These are phyloP conservation scores for Drosophila emarginata DNA, from an alignment of 2,888 invertebrate species.

Conservation along the genomic window DNA sequence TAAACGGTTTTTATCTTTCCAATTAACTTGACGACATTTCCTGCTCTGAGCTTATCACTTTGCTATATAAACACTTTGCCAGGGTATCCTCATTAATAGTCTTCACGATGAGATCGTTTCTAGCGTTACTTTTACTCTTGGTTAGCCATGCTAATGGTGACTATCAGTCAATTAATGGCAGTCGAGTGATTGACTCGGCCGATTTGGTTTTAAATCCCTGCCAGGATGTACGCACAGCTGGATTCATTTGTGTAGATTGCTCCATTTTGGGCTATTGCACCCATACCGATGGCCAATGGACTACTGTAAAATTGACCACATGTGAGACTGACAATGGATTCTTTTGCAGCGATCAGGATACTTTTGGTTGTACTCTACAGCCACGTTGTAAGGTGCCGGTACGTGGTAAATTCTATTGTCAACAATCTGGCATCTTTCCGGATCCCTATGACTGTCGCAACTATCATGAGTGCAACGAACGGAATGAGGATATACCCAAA, in stretches of 20 bases:
- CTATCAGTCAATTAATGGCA: not conserved
- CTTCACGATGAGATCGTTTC: constrained; percentile 41
- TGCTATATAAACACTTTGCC: constrained; percentile 45
- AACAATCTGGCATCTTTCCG: constrained; percentile 70
- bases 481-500: constrained; percentile 53
- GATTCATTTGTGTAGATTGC: constrained; percentile 73
- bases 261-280: constrained; percentile 64
- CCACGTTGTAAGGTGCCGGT: constrained; percentile 57
- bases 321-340: constrained; percentile 61
- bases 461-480: constrained; percentile 74
- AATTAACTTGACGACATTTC: not conserved
- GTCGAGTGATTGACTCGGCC: constrained; percentile 35
- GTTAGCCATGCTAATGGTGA: not conserved
- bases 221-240: constrained; percentile 55
- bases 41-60: constrained; percentile 13
- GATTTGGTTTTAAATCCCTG: constrained; percentile 64
- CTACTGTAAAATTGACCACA: constrained; percentile 50
- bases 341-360: constrained; percentile 68
- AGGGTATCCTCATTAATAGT: constrained; percentile 31
- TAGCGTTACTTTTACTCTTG: constrained; percentile 27
- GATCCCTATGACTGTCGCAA: constrained; percentile 80
- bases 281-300: constrained; percentile 54
- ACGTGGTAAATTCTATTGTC: constrained; percentile 71
- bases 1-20: constrained; percentile 1
- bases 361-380: constrained; percentile 65